phyloP scores from a whole-genome alignment of 2,888 invertebrate species.

The Chrysomela aeneicollis region DNA sequence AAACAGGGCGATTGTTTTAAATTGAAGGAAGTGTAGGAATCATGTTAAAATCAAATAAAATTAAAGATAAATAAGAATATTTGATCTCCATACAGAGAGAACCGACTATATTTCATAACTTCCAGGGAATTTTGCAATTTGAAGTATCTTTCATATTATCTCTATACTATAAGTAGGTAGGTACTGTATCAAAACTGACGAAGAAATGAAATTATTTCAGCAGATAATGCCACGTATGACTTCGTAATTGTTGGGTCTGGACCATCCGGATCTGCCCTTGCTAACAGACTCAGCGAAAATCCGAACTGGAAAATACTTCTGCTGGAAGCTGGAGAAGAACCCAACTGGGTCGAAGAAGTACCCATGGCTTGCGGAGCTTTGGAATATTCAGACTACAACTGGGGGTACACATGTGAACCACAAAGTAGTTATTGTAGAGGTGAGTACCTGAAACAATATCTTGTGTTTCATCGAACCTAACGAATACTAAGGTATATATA shows the following conservation, averaged over 20 bases:
- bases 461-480: too few relatives aligned
- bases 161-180: too few relatives aligned
- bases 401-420: constrained; percentile 82
- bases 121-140: too few relatives aligned
- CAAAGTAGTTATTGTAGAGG: constrained; percentile 53
- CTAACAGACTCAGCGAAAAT: constrained; percentile 76
- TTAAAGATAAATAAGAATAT: too few relatives aligned
- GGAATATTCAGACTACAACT: constrained; percentile 76
- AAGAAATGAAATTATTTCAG: neutral
- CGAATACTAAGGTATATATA: too few relatives aligned
- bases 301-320: constrained; percentile 73
- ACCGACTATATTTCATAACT: too few relatives aligned
- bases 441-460: neutral
- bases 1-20: too few relatives aligned
- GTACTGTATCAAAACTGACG: too few relatives aligned
- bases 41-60: too few relatives aligned
- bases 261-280: constrained; percentile 79
- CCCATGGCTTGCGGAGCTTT: constrained; percentile 75
- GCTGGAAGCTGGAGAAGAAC: constrained; percentile 75
- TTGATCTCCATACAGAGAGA: too few relatives aligned
- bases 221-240: constrained; percentile 58
- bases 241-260: constrained; percentile 83
- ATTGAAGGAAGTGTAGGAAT: too few relatives aligned
- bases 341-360: constrained; percentile 64
- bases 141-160: too few relatives aligned